These are phyloP conservation scores for Tetrax tetrax DNA, from an alignment of 2,113 vertebrate genomes.

Conservation along the genomic window DNA sequence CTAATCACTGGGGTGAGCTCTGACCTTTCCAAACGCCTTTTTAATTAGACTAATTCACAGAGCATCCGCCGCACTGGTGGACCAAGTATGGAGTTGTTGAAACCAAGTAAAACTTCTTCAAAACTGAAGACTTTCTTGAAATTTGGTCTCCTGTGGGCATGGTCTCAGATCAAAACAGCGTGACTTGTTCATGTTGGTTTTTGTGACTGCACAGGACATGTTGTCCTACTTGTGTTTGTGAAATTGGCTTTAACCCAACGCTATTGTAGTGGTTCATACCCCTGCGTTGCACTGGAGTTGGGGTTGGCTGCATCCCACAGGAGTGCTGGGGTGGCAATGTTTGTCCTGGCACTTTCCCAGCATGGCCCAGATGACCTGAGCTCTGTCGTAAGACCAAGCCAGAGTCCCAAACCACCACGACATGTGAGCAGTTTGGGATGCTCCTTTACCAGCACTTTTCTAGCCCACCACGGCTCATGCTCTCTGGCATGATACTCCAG, in stretches of 20 bases:
- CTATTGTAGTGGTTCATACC: not conserved
- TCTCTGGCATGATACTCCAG: not conserved
- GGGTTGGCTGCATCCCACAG: not conserved
- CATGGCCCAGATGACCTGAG: not conserved
- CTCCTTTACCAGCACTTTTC: not conserved
- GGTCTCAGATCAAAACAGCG: not conserved
- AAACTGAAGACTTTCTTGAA: not conserved
- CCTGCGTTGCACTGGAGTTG: rapidly evolving
- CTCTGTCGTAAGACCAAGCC: not conserved
- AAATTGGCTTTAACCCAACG: rapidly evolving
- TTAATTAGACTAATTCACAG: not conserved
- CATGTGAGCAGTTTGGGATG: rapidly evolving
- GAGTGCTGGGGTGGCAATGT: not conserved
- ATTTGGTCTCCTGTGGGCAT: not conserved
- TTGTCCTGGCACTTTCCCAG: not conserved
- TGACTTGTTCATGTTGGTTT: not conserved
- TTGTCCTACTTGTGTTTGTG: not conserved
- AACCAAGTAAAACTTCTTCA: not conserved
- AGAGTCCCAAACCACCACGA: not conserved
- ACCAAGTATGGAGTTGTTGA: not conserved
- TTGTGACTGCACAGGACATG: not conserved
- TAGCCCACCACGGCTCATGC: not conserved
- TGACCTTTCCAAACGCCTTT: not conserved
- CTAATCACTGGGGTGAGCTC: not conserved
- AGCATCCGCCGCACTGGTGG: rapidly evolving